These are phyloP conservation scores for Chrysolophus pictus DNA, from an alignment of 2,797 vertebrate species.

Conservation along the genomic window DNA sequence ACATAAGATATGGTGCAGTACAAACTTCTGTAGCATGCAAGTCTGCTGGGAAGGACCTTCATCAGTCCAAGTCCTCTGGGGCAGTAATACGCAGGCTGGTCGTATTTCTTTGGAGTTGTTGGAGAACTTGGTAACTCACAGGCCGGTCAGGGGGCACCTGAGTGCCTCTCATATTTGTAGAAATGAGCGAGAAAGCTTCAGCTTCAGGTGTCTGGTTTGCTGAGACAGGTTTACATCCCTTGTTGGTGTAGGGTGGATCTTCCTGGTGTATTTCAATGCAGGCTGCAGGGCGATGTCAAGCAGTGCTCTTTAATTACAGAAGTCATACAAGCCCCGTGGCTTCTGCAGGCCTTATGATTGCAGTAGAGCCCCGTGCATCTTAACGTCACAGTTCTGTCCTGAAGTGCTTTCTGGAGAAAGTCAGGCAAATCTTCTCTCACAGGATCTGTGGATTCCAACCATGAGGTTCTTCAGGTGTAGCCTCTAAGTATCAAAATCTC, in stretches of 20 bases:
- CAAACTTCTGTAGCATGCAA: background rate
- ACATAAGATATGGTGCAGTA: background rate
- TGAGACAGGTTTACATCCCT: background rate
- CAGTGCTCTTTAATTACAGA: slow-evolving; percentile 39
- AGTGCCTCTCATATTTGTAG: accelerated
- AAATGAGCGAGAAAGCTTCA: accelerated
- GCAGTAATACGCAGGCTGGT: background rate
- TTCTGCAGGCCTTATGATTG: background rate
- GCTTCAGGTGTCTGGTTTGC: background rate
- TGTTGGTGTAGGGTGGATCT: slow-evolving; percentile 2
- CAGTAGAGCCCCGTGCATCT: background rate
- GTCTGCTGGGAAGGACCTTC: background rate
- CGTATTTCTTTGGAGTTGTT: background rate
- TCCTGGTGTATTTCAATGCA: slow-evolving; percentile 10
- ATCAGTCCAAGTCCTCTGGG: background rate
- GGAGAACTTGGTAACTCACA: background rate
- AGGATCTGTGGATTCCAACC: background rate
- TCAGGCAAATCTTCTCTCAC: background rate
- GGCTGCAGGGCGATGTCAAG: background rate
- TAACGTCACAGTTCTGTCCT: background rate
- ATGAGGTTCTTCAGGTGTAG: background rate
- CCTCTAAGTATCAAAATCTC: background rate
- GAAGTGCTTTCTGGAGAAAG: background rate
- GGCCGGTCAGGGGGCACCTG: background rate
- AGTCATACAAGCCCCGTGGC: background rate